Percentiles rank a stretch among this genome's conserved stretches.
These are phyloP conservation scores for Cephus nigrinus DNA, from an alignment of 2,888 invertebrate species.

Conservation along the genomic window DNA sequence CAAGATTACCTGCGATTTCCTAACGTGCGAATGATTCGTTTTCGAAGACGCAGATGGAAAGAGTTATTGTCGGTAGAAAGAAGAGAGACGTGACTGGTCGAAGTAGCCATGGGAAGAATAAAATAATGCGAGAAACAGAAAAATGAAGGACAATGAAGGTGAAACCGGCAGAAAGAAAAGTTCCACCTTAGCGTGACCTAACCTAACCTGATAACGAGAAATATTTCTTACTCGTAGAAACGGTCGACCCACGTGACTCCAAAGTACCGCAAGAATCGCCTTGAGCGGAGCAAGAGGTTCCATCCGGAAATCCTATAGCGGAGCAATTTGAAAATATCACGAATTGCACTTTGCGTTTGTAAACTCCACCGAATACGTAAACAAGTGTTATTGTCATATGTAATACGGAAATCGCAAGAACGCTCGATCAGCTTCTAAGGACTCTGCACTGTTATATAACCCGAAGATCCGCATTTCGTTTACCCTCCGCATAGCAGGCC, in stretches of 20 bases:
- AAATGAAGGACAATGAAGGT: too few species aligned
- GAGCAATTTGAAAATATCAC: not conserved
- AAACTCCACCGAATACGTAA: not conserved
- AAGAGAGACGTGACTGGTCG: not conserved
- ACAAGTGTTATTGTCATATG: not conserved
- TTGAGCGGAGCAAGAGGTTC: too few species aligned
- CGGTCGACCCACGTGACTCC: too few species aligned
- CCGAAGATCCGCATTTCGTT: not conserved
- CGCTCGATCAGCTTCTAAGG: not conserved
- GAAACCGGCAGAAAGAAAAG: too few species aligned
- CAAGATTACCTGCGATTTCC: not conserved
- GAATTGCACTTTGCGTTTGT: not conserved
- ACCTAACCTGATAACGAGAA: too few species aligned
- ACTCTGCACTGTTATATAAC: not conserved
- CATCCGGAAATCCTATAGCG: not conserved
- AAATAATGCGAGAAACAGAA: too few species aligned
- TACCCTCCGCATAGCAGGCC: not conserved
- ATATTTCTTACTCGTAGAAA: too few species aligned
- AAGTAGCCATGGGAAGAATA: not conserved
- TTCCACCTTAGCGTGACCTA: too few species aligned
- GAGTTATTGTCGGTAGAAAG: not conserved
- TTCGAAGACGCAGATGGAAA: not conserved
- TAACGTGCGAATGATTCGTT: not conserved
- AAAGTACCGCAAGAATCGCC: too few species aligned
- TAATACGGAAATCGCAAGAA: not conserved